These are phyloP conservation scores for Paedocypris sp. DNA, from an alignment of 2,113 vertebrate species.

Conservation along the genomic window DNA sequence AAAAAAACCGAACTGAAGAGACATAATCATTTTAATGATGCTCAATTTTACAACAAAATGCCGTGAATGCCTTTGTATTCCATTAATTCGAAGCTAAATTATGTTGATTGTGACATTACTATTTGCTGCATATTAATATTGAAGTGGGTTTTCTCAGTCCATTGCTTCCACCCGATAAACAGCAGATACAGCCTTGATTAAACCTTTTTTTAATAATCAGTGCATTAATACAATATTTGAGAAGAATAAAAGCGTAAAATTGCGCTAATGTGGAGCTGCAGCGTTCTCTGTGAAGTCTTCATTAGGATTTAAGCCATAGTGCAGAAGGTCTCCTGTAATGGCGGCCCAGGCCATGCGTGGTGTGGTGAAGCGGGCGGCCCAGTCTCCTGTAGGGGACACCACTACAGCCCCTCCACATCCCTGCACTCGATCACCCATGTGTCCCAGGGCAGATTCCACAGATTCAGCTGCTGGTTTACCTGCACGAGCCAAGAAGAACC, in stretches of 20 bases:
- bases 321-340: constrained; percentile 44
- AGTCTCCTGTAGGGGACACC: constrained; percentile 51
- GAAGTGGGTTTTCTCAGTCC: too few relatives aligned
- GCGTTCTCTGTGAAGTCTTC: constrained; percentile 41
- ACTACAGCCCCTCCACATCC: constrained; percentile 56
- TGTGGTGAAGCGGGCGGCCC: constrained; percentile 56
- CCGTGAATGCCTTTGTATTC: background rate
- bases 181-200: too few relatives aligned
- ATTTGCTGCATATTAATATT: too few relatives aligned
- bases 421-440: constrained; percentile 53
- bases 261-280: background rate
- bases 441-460: constrained; percentile 43
- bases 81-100: background rate
- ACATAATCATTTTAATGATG: background rate
- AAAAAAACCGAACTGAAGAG: background rate
- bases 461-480: constrained; percentile 45
- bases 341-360: constrained; percentile 54
- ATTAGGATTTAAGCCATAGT: constrained; percentile 49
- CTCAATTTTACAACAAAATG: background rate
- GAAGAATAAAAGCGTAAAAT: background rate
- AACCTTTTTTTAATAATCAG: too few relatives aligned
- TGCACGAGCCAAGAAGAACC: constrained; percentile 15
- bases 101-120: background rate
- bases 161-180: too few relatives aligned
- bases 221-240: too few relatives aligned